Percentiles rank a stretch among this genome's conserved stretches.
Conservation (phyloP, 2,113 vertebrate species). For the Elgaria multicarinata region DNA sequence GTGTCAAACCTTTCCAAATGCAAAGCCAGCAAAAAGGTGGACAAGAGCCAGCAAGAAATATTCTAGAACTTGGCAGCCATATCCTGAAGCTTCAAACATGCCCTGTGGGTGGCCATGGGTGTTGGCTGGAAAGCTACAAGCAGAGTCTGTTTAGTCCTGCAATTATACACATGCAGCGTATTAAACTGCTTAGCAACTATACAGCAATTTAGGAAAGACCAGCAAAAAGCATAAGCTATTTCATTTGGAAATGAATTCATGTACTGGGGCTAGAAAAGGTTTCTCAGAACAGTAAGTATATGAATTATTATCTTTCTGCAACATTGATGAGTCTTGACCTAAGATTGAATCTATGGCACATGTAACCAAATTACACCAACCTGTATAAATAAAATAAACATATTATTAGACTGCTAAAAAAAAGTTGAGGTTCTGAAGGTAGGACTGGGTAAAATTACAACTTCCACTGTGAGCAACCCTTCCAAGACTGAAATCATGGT, state of each 20-base stretch:
- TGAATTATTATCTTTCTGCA: neutral
- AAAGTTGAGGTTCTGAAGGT: neutral
- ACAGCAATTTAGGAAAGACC: slow-evolving; percentile 61
- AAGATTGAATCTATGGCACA: neutral
- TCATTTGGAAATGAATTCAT: slow-evolving; percentile 51
- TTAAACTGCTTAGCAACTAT: slow-evolving; percentile 70
- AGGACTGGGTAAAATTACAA: neutral
- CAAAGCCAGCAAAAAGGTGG: slow-evolving; percentile 35
- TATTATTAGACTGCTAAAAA: neutral
- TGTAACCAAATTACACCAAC: neutral
- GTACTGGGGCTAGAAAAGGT: slow-evolving; percentile 55
- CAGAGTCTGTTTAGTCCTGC: slow-evolving; percentile 68
- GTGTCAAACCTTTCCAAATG: neutral
- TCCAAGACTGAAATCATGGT: neutral
- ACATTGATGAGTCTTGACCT: neutral
- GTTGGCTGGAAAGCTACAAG: slow-evolving; percentile 59
- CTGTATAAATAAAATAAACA: neutral
- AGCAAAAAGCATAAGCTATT: slow-evolving; percentile 62
- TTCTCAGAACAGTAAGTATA: neutral
- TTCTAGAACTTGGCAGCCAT: slow-evolving; percentile 64
- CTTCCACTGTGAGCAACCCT: neutral
- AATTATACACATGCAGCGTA: slow-evolving; percentile 52
- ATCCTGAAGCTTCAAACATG: slow-evolving; percentile 69
- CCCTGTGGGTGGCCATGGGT: slow-evolving; percentile 69
- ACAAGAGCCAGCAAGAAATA: slow-evolving; percentile 43